Conservation (phyloP, 1,140 invertebrate species). For the Branchinecta lindahli region DNA sequence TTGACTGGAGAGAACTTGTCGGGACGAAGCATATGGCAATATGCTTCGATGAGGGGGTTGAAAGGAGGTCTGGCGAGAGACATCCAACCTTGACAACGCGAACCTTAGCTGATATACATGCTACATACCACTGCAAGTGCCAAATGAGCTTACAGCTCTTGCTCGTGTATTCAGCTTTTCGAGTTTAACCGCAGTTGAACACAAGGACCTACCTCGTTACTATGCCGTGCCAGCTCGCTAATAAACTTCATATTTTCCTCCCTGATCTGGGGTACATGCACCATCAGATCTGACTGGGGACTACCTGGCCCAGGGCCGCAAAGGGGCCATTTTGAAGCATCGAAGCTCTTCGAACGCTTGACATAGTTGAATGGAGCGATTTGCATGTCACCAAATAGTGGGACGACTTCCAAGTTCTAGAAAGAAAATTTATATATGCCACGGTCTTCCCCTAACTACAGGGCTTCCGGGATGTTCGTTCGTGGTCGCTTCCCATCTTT, state of each 20-base stretch:
- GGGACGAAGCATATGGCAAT: too few species aligned
- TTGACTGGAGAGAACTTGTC: too few species aligned
- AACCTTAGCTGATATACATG: too few species aligned
- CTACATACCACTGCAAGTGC: too few species aligned
- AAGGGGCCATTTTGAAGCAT: conserved; percentile 79
- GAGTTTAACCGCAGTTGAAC: background rate
- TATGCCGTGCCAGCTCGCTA: conserved; percentile 85
- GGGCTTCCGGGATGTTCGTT: too few species aligned
- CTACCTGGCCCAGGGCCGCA: conserved; percentile 60
- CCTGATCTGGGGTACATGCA: conserved; percentile 81
- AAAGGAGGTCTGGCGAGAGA: too few species aligned
- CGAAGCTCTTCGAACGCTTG: conserved; percentile 85
- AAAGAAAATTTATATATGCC: conserved; percentile 10
- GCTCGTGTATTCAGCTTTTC: too few species aligned
- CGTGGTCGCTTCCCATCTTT: too few species aligned
- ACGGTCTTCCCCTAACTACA: too few species aligned
- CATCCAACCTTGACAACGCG: too few species aligned
- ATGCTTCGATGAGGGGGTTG: too few species aligned
- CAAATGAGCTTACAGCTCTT: too few species aligned
- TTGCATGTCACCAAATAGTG: conserved; percentile 98
- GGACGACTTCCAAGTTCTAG: conserved; percentile 86
- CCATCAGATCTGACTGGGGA: conserved; percentile 90
- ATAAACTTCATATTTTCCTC: conserved; percentile 97
- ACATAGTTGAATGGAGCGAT: conserved; percentile 98
- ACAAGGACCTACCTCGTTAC: conserved; percentile 54